Evolutionary conservation across 2,888 invertebrate species (phyloP).

Genomic region (Sminthurides aquaticus): DNA sequence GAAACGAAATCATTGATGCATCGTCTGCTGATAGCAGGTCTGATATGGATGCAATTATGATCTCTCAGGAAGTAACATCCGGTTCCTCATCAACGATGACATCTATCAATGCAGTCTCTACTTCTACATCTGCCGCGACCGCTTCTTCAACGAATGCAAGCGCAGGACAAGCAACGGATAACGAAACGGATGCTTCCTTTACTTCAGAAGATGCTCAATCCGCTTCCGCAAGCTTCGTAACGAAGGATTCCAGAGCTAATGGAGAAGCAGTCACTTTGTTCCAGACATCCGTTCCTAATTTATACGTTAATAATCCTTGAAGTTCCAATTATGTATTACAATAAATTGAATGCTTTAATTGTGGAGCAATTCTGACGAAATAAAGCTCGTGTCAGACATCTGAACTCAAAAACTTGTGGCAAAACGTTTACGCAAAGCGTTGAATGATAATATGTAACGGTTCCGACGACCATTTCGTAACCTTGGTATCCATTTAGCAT

Average conservation of each 20-base stretch:
- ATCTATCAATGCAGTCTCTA: neutral
- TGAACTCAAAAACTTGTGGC: no score
- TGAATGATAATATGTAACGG: no score
- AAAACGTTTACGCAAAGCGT: no score
- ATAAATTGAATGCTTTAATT: no score
- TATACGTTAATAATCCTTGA: neutral
- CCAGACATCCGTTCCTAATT: neutral
- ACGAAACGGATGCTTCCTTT: neutral
- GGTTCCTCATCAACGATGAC: neutral
- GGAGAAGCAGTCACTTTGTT: neutral
- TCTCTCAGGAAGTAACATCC: neutral
- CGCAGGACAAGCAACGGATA: no score
- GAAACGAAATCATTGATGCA: no score
- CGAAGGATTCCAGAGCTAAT: neutral
- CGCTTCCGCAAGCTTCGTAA: slow-evolving; percentile 1
- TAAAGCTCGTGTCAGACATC: no score
- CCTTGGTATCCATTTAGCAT: no score
- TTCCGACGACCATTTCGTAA: no score
- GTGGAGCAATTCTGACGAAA: no score
- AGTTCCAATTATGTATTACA: neutral
- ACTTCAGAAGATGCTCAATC: slow-evolving; percentile 8
- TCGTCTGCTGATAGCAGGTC: no score
- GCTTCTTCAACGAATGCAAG: neutral
- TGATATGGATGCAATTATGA: neutral
- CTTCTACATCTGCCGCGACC: neutral